Evolutionary conservation across 2,797 vertebrate species (phyloP), one percentile per base, ranked within the genome.

Genomic region (Peromyscus nudipes): DNA sequence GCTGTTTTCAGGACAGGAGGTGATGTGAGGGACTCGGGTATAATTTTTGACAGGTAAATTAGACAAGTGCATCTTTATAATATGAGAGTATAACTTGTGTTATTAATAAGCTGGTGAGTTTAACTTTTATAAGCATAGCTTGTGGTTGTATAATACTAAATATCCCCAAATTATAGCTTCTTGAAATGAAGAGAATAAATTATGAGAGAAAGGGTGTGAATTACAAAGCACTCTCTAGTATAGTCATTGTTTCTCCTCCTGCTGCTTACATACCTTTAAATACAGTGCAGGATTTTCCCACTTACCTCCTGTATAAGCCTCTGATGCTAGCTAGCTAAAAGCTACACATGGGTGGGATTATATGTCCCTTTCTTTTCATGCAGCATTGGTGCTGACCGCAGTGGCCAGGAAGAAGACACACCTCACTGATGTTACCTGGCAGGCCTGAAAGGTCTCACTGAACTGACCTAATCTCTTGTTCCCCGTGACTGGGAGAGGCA

Each of bases 41-140:
- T 90, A 82, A 88, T 84, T 90, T 97, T 97, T 97, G 94, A 95
- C 27, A 52, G 76, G 91, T 81, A 92, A 67, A 62, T 80, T 92
- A 94, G 84, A 96, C 87, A 96, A 96, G 91, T 94, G 62, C 31
- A 93, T 90, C 96, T 97, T 98, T 96, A 97, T 81, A 96, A 83
- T 88, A 91, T 95, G 89, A 97, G 91, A 96, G 92, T 96, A 87
- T 97, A 64, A 83, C 69, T 71, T 88, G 31, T 90, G 69, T 96
- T 94, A 92, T 96, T 98, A 97, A 97, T 81, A 97, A 96, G 94
- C 71, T 94, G 40, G 71, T 73, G 79, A 96, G 62, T 96, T 88
- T 96, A 95, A 96, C 91, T 95, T 97, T 97, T 96, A 94, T 91
- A 97, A 97, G 76, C 83, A 96, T 49, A 82, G 75, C 25, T 43